phyloP scores from a whole-genome alignment of 35 echinoderm and acorn worm genomes.

The Apostichopus parvimensis region DNA sequence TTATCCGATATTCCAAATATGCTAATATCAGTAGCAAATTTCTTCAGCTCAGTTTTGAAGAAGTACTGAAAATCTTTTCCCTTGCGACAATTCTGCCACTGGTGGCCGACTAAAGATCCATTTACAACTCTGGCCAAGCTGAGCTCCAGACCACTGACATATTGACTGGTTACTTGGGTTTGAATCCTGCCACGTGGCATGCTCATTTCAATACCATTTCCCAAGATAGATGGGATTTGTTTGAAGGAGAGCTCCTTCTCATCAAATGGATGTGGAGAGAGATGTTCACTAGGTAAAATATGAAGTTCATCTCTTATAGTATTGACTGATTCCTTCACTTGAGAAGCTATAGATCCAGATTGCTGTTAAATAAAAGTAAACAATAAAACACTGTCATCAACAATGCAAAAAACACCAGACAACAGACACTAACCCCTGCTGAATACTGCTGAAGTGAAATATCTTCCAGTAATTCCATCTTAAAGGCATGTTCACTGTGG shows the following conservation, averaged over 20 bases:
- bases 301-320: conserved; percentile 66
- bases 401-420: too few relatives aligned
- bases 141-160: conserved; percentile 30
- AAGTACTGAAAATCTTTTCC: conserved; percentile 76
- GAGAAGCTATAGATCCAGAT: conserved; percentile 54
- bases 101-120: conserved; percentile 65
- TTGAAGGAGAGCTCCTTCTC: conserved; percentile 39
- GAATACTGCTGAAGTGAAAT: too few relatives aligned
- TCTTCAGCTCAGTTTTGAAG: conserved; percentile 64
- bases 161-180: conserved; percentile 28
- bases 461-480: too few relatives aligned
- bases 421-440: too few relatives aligned
- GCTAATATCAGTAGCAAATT: conserved; percentile 56
- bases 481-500: too few relatives aligned
- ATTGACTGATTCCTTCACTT: conserved; percentile 58
- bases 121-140: conserved; percentile 80
- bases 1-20: conserved; percentile 54
- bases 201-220: conserved; percentile 51
- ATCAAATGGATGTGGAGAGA: conserved; percentile 20
- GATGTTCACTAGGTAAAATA: conserved; percentile 63
- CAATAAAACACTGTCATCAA: too few relatives aligned
- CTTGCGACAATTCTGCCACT: conserved; percentile 66
- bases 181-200: conserved; percentile 56
- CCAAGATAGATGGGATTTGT: conserved; percentile 60
- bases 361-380: conserved; percentile 48